A percentile compares a stretch with the other conserved stretches of the same genome.
Evolutionary conservation across 2,888 invertebrate species (phyloP).

Genomic region (Nomada ruficornis): DNA sequence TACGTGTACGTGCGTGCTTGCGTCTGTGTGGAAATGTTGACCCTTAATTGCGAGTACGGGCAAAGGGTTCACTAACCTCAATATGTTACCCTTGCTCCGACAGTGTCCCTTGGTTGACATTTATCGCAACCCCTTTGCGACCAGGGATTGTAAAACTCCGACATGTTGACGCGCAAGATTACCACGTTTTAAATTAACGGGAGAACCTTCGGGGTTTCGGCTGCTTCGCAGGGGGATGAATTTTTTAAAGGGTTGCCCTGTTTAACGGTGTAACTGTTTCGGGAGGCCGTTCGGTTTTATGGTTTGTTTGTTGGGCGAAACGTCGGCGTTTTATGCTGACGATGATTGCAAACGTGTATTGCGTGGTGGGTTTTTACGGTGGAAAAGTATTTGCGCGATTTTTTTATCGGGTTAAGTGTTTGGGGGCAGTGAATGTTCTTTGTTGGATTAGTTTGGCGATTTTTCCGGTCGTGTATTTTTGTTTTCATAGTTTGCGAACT

Average conservation of each 20-base stretch:
- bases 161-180: slow-evolving; percentile 16
- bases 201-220: background rate
- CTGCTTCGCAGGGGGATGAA: background rate
- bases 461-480: too few species aligned
- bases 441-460: too few species aligned
- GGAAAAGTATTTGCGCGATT: too few species aligned
- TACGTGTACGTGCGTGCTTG: too few species aligned
- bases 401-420: background rate
- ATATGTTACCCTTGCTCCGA: slow-evolving; percentile 10
- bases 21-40: slow-evolving; percentile 7
- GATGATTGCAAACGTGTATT: background rate
- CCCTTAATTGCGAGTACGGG: slow-evolving; percentile 9
- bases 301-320: background rate
- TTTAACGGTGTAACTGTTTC: background rate
- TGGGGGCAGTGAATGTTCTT: too few species aligned
- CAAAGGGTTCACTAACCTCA: slow-evolving; percentile 34
- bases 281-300: background rate
- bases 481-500: too few species aligned
- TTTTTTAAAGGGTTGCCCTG: background rate
- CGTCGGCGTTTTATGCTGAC: background rate
- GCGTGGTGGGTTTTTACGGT: background rate
- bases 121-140: background rate
- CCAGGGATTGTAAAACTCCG: slow-evolving; percentile 25
- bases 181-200: slow-evolving; percentile 29
- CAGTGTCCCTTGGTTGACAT: slow-evolving; percentile 10